Evolutionary conservation across 2,797 vertebrate species (phyloP).

Genomic region (Nasua narica): DNA sequence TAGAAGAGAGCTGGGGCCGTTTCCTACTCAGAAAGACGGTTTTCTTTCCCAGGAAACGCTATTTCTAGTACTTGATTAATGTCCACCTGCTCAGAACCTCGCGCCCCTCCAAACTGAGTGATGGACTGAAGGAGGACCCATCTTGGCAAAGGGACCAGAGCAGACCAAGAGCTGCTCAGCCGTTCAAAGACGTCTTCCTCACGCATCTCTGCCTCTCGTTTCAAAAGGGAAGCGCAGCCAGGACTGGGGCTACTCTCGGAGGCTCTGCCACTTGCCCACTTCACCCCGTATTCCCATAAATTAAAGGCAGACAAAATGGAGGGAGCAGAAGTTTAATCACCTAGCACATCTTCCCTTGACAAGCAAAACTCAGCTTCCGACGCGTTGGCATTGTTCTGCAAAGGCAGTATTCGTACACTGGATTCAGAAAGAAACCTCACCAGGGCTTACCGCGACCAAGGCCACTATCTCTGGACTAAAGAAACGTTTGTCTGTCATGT

Average conservation of each 20-base stretch:
- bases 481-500: background rate
- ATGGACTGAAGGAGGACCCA: background rate
- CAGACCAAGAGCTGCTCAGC: background rate
- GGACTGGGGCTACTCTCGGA: background rate
- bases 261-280: background rate
- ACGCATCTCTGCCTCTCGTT: background rate
- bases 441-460: background rate
- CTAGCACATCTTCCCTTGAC: background rate
- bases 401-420: constrained; percentile 1
- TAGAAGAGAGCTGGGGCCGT: background rate
- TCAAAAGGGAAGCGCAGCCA: background rate
- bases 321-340: background rate
- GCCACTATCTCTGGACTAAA: constrained; percentile 25
- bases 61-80: constrained; percentile 4
- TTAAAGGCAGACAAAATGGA: background rate
- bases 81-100: background rate
- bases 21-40: constrained; percentile 19
- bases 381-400: background rate
- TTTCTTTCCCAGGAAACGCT: background rate
- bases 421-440: constrained; percentile 33
- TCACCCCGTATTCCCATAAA: background rate
- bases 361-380: background rate
- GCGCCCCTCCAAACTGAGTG: background rate
- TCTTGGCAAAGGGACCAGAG: background rate
- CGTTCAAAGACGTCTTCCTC: background rate